These are phyloP conservation scores for Phyllotis vaccarum DNA, from an alignment of 2,797 vertebrate genomes.

Conservation along the genomic window DNA sequence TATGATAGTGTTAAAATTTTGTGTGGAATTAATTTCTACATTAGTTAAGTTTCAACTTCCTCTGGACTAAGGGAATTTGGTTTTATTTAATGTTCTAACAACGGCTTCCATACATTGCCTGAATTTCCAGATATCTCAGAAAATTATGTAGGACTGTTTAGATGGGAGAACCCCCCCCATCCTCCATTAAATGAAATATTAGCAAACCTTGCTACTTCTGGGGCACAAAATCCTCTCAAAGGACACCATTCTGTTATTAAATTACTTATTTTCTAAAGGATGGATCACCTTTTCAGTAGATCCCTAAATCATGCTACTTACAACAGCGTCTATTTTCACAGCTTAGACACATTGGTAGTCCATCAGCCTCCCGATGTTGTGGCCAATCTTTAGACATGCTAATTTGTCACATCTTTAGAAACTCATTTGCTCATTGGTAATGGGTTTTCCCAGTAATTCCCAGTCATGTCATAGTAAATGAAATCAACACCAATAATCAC, in stretches of 20 bases:
- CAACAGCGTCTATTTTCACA: conserved; percentile 51
- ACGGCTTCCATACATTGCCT: not conserved
- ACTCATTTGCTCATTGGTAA: conserved; percentile 4
- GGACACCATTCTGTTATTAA: not conserved
- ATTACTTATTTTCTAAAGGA: conserved; percentile 53
- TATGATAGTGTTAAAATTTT: not conserved
- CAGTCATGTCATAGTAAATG: conserved; percentile 70
- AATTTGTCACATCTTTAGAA: conserved; percentile 73
- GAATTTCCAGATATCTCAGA: not conserved
- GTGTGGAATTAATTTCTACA: not conserved
- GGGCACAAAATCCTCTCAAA: conserved; percentile 10
- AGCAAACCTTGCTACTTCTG: conserved; percentile 30
- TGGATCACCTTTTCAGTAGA: not conserved
- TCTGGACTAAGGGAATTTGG: not conserved
- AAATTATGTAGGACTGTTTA: not conserved
- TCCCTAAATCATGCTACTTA: conserved; percentile 26
- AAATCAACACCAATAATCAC: conserved; percentile 65
- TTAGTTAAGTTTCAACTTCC: not conserved
- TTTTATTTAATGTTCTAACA: conserved; percentile 4
- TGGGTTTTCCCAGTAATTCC: conserved; percentile 61
- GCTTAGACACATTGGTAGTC: conserved; percentile 47
- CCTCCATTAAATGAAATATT: not conserved
- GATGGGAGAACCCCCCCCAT: not conserved
- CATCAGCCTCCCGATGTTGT: conserved; percentile 39
- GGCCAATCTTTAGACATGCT: conserved; percentile 53